Conservation (phyloP, 1,140 invertebrate species). For the Apis mellifera region Amel_HAv3.1 CM009945.2:6609501-6610000, state of each 20-base stretch:
- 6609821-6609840: slow-evolving; percentile 24
- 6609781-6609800: not conserved
- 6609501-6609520: too few species aligned
- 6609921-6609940: slow-evolving; percentile 44
- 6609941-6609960: slow-evolving; percentile 60
- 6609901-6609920: slow-evolving; percentile 44
- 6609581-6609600: not conserved
- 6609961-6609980: slow-evolving; percentile 56
- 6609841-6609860: slow-evolving; percentile 29
- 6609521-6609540: too few species aligned
- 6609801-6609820: not conserved
- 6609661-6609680: not conserved
- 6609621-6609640: slow-evolving; percentile 31
- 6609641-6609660: slow-evolving; percentile 15
- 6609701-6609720: slow-evolving; percentile 36
- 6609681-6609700: not conserved
- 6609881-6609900: not conserved
- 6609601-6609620: slow-evolving; percentile 11
- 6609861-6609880: slow-evolving; percentile 31
- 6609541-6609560: too few species aligned
- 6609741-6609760: slow-evolving; percentile 19
- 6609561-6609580: too few species aligned
- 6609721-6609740: slow-evolving; percentile 33
- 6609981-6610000: slow-evolving; percentile 17
- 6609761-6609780: slow-evolving; percentile 4